Base-by-base conservation (phyloP, 2,113 vertebrate species). In the Lanius ludovicianus region DNA sequence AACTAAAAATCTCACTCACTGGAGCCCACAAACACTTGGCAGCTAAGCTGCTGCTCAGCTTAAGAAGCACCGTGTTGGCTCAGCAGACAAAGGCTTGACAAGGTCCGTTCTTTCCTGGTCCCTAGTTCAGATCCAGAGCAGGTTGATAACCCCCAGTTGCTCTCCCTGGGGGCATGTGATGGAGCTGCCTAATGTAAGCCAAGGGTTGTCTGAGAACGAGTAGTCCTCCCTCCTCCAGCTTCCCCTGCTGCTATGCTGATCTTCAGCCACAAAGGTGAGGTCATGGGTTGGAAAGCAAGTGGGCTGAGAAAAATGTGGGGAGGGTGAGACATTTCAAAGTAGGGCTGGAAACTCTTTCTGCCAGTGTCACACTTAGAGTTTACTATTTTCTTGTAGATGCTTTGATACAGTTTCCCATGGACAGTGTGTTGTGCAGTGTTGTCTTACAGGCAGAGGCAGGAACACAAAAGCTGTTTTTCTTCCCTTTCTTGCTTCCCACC, bases 271-370 rank as follows among this genome's bases (percentile, higher is more conserved):
- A 13, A 46, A 63, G 39, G n/a, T 25, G n/a, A 39, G 52, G 24
- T 10, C 0, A 0, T n/a, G 57, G 41, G 5, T 3, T 75, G 70
- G 65, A 31, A 78, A 71, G 31, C 12, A 16, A 70, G 30, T 8
- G 25, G 28, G 33, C 44, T 73, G 70, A n/a, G 53, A 56, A 67
- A 64, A 56, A 49, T 6, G 8, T 9, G 31, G 16, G 39, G 35
- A 42, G 39, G 30, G 25, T 7, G 10, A 60, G 37, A 75, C 22
- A 18, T 9, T 37, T 42, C 46, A 37, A 75, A 44, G n/a, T 14
- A 17, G 73, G 30, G 22, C 4, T 81, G 62, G 53, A 53, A 55
- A 44, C 42, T 68, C 49, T 78, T 11, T 44, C 63, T 20, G 15
- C 21, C 44, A 18, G 31, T 27, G 33, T 18, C 25, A 6, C 33